These are phyloP conservation scores for Paradoxurus hermaphroditus DNA, from an alignment of 2,113 vertebrate species.

Conservation along the genomic window DNA sequence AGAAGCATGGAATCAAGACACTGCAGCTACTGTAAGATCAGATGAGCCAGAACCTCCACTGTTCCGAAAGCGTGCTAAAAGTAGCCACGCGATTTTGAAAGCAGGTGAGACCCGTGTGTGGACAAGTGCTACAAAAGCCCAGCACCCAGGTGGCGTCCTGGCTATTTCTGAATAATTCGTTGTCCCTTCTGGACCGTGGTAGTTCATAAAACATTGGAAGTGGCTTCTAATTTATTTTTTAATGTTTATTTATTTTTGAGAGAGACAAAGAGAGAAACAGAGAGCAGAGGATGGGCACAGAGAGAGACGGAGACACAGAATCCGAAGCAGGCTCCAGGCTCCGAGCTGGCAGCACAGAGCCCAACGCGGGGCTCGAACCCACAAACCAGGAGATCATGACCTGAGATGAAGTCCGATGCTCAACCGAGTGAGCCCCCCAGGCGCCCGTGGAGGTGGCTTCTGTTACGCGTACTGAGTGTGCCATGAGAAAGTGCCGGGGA, in stretches of 20 bases:
- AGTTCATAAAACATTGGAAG: fast-evolving
- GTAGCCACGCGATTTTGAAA: not conserved
- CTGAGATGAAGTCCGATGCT: too few species aligned
- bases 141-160: not conserved
- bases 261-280: too few species aligned
- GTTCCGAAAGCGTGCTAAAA: not conserved
- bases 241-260: too few species aligned
- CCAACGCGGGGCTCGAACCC: too few species aligned
- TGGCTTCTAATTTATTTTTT: too few species aligned
- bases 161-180: not conserved
- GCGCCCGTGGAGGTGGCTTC: not conserved
- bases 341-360: too few species aligned
- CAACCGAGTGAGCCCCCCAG: too few species aligned
- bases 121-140: not conserved
- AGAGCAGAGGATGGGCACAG: too few species aligned
- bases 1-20: fast-evolving
- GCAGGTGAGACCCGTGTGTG: not conserved
- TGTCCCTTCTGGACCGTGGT: not conserved
- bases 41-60: fast-evolving
- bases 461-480: fast-evolving
- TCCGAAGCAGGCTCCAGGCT: too few species aligned
- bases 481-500: not conserved
- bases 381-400: too few species aligned
- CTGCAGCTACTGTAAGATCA: fast-evolving
- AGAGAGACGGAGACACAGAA: too few species aligned